A percentile compares a stretch with the other conserved stretches of the same genome.
phyloP scores from a whole-genome alignment of 2,888 invertebrate genomes.

The Apotomis turbidana region DNA sequence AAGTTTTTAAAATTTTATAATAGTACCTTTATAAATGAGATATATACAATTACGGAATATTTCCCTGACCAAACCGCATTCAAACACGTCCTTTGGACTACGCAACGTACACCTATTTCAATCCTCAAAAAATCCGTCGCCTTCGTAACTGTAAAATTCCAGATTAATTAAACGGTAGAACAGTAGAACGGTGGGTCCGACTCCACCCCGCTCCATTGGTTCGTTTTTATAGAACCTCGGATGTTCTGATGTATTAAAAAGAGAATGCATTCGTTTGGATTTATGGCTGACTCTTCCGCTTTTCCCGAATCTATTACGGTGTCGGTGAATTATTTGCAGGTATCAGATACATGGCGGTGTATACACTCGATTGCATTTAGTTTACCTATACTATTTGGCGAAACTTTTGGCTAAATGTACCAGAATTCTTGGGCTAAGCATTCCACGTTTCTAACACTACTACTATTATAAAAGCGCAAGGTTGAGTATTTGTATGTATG shows the following conservation, averaged over 20 bases:
- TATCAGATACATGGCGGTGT: conserved; percentile 58
- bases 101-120: conserved; percentile 5
- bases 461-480: too few relatives aligned
- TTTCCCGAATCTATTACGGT: conserved; percentile 73
- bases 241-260: conserved; percentile 54
- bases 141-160: conserved; percentile 69
- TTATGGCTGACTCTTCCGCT: conserved; percentile 70
- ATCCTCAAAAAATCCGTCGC: conserved; percentile 47
- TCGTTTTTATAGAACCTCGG: conserved; percentile 62
- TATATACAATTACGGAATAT: too few relatives aligned
- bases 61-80: too few relatives aligned
- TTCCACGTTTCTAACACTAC: too few relatives aligned
- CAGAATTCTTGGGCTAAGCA: too few relatives aligned
- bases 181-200: conserved; percentile 71
- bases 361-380: conserved; percentile 16
- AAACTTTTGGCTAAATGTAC: too few relatives aligned
- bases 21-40: too few relatives aligned
- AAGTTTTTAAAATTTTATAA: too few relatives aligned
- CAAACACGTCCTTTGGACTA: too few relatives aligned
- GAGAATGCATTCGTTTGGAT: conserved; percentile 57
- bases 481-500: too few relatives aligned
- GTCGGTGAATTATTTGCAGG: conserved; percentile 66
- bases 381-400: neutral
- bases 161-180: conserved; percentile 79
- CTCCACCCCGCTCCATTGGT: conserved; percentile 65